Percentiles rank a stretch among this genome's conserved stretches.
phyloP scores from a whole-genome alignment of 1,140 invertebrate species.

The Apis florea region DNA sequence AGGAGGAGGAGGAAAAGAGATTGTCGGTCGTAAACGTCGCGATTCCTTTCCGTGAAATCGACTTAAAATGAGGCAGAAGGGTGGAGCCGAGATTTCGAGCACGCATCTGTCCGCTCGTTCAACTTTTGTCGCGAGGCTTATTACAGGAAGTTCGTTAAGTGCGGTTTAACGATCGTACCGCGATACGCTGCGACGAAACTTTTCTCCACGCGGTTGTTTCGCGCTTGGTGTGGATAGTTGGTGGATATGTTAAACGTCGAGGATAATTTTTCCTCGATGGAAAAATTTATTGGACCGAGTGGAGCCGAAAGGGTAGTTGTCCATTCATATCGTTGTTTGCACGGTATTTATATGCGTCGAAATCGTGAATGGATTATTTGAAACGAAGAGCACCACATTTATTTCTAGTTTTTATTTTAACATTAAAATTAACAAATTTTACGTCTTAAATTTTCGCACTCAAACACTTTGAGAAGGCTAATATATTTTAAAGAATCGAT shows the following conservation, averaged over 20 bases:
- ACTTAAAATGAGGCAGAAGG: slow-evolving; percentile 34
- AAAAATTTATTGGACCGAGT: not conserved
- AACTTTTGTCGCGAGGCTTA: slow-evolving; percentile 28
- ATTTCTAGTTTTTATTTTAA: no score
- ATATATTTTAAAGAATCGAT: no score
- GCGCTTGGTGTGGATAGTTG: not conserved
- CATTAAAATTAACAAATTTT: no score
- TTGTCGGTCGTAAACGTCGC: slow-evolving; percentile 10
- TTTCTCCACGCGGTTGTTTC: not conserved
- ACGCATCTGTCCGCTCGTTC: slow-evolving; percentile 29
- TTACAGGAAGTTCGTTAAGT: slow-evolving; percentile 20
- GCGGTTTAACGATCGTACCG: slow-evolving; percentile 25
- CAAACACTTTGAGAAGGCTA: no score
- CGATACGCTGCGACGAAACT: not conserved
- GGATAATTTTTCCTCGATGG: not conserved
- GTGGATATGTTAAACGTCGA: not conserved
- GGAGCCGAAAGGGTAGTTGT: not conserved
- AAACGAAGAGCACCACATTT: no score
- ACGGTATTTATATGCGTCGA: no score
- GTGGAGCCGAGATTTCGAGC: not conserved
- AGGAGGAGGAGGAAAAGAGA: no score
- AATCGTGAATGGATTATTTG: no score
- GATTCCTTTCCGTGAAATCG: slow-evolving; percentile 32
- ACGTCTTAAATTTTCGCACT: no score
- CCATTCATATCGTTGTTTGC: no score